Conservation (phyloP, 2,113 vertebrate species). For the Nibea albiflora region DNA sequence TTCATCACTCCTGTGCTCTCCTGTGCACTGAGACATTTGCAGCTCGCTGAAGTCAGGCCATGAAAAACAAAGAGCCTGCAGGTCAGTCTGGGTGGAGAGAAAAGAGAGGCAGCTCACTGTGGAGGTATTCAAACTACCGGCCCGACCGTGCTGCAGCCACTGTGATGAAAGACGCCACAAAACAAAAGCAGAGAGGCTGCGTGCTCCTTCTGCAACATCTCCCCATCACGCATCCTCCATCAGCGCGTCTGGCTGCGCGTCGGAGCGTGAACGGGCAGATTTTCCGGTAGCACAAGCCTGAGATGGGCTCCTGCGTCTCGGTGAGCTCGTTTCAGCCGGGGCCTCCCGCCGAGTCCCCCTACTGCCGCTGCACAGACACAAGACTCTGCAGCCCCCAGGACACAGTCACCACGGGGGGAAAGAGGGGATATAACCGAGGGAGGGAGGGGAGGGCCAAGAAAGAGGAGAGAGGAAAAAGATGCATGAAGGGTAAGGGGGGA, state of each 20-base stretch:
- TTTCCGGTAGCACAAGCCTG: constrained; percentile 93
- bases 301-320: constrained; percentile 89
- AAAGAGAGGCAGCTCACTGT: neutral
- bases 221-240: constrained; percentile 78
- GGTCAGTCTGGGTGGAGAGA: constrained; percentile 13
- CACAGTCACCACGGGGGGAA: constrained; percentile 62
- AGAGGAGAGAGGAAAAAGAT: constrained; percentile 31
- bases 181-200: constrained; percentile 62
- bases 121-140: constrained; percentile 20
- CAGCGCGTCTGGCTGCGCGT: constrained; percentile 80
- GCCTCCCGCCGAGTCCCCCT: constrained; percentile 85
- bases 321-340: constrained; percentile 84
- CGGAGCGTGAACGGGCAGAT: constrained; percentile 94
- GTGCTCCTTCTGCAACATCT: constrained; percentile 63
- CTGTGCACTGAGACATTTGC: no score
- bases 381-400: constrained; percentile 82
- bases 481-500: constrained; percentile 49
- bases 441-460: constrained; percentile 29
- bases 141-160: constrained; percentile 5
- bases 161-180: constrained; percentile 47
- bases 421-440: constrained; percentile 39
- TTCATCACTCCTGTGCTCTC: neutral
- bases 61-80: constrained; percentile 2
- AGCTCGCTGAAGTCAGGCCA: neutral
- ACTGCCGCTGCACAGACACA: constrained; percentile 87